Percentiles rank a stretch among this genome's conserved stretches.
phyloP scores from a whole-genome alignment of 2,113 vertebrate genomes.

The Bungarus multicinctus region DNA sequence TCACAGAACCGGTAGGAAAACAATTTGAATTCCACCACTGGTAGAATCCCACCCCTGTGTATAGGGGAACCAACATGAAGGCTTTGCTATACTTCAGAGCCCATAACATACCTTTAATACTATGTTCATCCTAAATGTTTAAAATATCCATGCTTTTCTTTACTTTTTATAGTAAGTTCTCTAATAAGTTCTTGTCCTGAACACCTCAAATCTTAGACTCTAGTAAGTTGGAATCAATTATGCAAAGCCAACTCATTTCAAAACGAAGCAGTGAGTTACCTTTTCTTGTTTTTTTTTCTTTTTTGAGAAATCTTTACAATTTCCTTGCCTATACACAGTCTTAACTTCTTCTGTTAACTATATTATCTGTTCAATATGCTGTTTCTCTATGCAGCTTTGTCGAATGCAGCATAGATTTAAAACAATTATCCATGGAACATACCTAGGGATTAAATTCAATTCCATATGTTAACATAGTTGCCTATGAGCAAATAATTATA shows the following conservation, averaged over 20 bases:
- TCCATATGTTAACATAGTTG: constrained; percentile 25
- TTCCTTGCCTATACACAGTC: constrained; percentile 26
- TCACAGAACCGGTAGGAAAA: too few relatives aligned
- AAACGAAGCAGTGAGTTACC: constrained; percentile 55
- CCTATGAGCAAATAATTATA: constrained; percentile 20
- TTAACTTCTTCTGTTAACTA: constrained; percentile 42
- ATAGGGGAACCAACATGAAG: constrained; percentile 33
- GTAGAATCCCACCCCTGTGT: not conserved
- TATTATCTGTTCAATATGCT: constrained; percentile 26
- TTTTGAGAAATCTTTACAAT: constrained; percentile 27
- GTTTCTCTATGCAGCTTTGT: constrained; percentile 28
- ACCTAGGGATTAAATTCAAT: constrained; percentile 16
- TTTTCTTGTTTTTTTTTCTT: constrained; percentile 35
- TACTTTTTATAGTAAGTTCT: constrained; percentile 45
- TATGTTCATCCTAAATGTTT: constrained; percentile 55
- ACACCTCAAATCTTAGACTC: constrained; percentile 53
- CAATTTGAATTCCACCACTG: too few relatives aligned
- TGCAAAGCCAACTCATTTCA: constrained; percentile 62
- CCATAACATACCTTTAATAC: constrained; percentile 37
- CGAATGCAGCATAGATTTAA: constrained; percentile 30
- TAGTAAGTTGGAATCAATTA: constrained; percentile 57
- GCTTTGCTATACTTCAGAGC: constrained; percentile 55
- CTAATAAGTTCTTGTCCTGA: constrained; percentile 60
- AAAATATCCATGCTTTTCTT: constrained; percentile 43
- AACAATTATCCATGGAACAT: not conserved